Evolutionary conservation across 1,140 invertebrate species (phyloP).

Genomic region (Coptotermes formosanus): DNA sequence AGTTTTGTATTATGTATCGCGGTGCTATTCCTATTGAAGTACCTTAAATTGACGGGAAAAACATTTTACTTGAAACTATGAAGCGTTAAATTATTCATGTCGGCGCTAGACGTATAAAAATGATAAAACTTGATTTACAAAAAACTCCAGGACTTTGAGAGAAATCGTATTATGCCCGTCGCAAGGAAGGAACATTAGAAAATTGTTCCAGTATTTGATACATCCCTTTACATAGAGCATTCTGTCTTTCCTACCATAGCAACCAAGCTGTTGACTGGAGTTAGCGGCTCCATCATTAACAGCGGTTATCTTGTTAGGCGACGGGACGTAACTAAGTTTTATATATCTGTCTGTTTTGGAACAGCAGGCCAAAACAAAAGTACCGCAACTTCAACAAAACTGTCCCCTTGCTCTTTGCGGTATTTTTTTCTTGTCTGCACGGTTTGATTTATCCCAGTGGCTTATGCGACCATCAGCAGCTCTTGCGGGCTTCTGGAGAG

Average conservation of each 20-base stretch:
- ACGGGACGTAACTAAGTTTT: background rate
- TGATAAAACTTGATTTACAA: no score
- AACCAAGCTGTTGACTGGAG: background rate
- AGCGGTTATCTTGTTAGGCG: background rate
- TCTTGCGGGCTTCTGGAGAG: background rate
- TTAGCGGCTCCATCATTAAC: background rate
- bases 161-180: background rate
- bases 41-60: no score
- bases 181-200: background rate
- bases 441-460: background rate
- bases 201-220: background rate
- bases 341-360: constrained; percentile 19
- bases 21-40: no score
- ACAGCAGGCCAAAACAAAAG: background rate
- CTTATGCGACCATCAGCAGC: background rate
- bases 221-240: background rate
- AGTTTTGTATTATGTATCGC: no score
- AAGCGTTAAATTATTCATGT: no score
- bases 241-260: background rate
- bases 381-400: constrained; percentile 11
- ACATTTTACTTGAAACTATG: no score
- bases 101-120: no score
- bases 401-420: background rate
- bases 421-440: background rate
- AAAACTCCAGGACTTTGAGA: no score